phyloP scores from a whole-genome alignment of 2,888 invertebrate species.

The Calameuta idolon region DNA sequence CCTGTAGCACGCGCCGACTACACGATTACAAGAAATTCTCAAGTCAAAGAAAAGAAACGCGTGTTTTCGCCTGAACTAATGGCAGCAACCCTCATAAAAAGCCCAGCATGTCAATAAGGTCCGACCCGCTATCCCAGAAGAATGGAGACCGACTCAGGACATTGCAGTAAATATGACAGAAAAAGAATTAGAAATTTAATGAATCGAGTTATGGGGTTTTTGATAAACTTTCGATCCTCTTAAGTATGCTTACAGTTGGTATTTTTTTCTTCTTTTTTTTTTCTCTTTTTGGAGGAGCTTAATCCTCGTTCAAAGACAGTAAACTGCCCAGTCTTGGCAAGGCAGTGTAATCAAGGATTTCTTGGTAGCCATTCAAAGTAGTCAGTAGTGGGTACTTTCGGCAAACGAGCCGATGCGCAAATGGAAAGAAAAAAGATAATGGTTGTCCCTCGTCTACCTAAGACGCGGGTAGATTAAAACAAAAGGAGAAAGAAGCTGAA shows the following conservation, averaged over 20 bases:
- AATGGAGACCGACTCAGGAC: neutral
- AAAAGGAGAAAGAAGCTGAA: neutral
- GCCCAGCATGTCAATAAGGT: slow-evolving; percentile 34
- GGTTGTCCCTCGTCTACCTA: slow-evolving; percentile 29
- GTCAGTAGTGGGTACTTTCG: slow-evolving; percentile 2
- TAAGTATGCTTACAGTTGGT: neutral
- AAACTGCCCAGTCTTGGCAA: neutral
- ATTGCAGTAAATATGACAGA: neutral
- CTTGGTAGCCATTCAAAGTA: neutral
- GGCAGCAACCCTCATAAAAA: slow-evolving; percentile 33
- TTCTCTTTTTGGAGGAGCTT: neutral
- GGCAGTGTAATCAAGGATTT: neutral
- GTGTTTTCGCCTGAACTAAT: slow-evolving; percentile 29
- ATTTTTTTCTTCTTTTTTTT: neutral
- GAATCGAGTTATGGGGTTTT: neutral
- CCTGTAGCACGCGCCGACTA: slow-evolving; percentile 44
- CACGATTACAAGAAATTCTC: slow-evolving; percentile 40
- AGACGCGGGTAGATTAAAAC: slow-evolving; percentile 33
- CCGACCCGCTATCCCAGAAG: neutral
- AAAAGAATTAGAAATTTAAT: neutral
- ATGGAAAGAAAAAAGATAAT: slow-evolving; percentile 3
- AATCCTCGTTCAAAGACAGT: neutral
- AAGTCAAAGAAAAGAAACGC: slow-evolving; percentile 41
- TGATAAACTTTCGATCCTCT: neutral
- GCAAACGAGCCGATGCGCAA: slow-evolving; percentile 19